Conservation (phyloP, 2,888 invertebrate genomes). For the Ctena decussata region DNA sequence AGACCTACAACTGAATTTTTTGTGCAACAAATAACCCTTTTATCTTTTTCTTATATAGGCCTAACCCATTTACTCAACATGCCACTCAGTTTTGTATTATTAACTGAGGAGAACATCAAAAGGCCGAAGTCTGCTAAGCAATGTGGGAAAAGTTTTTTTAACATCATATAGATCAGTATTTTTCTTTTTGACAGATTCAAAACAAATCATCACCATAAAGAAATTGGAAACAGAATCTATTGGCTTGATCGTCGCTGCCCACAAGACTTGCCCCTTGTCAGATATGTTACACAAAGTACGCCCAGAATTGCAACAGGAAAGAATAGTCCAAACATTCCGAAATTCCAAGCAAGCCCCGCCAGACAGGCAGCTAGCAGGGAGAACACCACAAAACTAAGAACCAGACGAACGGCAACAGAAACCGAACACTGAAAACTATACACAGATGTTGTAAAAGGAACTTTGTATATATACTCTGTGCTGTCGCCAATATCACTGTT, state of each 20-base stretch:
- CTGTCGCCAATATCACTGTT: neutral
- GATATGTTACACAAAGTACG: neutral
- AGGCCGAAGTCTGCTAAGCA: no score
- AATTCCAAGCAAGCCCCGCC: slow-evolving; percentile 38
- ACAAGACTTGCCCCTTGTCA: neutral
- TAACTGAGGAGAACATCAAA: no score
- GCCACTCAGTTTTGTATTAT: no score
- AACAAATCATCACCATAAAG: no score
- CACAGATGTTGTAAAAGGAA: neutral
- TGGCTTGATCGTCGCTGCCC: neutral
- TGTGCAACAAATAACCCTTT: no score
- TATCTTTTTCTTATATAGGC: no score
- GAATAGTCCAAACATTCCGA: neutral
- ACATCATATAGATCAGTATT: no score
- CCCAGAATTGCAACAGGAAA: neutral
- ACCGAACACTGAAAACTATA: neutral
- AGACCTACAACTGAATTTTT: no score
- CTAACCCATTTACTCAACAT: no score
- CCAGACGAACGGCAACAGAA: neutral
- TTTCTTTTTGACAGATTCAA: no score
- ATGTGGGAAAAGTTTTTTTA: no score
- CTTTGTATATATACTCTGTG: neutral
- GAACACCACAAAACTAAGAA: slow-evolving; percentile 3
- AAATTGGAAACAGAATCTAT: no score
- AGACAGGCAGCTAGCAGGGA: slow-evolving; percentile 33